Conservation (phyloP, 1,140 invertebrate genomes). For the Drosophila sp. region DNA sequence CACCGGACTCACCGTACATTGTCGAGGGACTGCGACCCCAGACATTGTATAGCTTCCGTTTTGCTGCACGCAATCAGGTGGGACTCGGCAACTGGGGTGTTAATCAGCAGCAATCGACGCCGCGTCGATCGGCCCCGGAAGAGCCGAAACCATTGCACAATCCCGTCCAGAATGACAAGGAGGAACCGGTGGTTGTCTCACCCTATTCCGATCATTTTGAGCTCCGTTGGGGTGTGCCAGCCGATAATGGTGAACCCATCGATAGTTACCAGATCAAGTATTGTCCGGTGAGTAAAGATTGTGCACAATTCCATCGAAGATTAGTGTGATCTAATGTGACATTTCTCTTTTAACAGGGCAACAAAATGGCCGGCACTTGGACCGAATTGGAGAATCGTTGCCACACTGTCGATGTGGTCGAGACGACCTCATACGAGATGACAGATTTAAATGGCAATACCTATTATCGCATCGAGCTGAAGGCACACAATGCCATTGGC, state of each 20-base stretch:
- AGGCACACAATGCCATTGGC: conserved; percentile 93
- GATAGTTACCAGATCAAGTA: conserved; percentile 91
- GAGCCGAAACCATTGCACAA: conserved; percentile 80
- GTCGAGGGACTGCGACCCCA: conserved; percentile 91
- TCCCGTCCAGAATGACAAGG: conserved; percentile 74
- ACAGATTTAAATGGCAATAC: conserved; percentile 88
- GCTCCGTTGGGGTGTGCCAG: conserved; percentile 91
- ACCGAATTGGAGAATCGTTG: conserved; percentile 85
- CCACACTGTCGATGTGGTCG: conserved; percentile 84
- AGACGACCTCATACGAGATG: conserved; percentile 87
- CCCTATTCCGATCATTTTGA: conserved; percentile 90
- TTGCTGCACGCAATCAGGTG: conserved; percentile 92
- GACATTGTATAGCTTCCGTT: conserved; percentile 92
- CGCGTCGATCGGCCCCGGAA: conserved; percentile 84
- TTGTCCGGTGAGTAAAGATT: conserved; percentile 87
- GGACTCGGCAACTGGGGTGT: conserved; percentile 90
- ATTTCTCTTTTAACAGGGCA: conserved; percentile 80
- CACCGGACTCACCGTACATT: conserved; percentile 89
- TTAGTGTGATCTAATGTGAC: no score
- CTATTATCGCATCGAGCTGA: conserved; percentile 91
- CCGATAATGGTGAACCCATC: conserved; percentile 94
- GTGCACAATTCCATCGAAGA: no score
- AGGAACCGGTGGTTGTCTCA: conserved; percentile 78
- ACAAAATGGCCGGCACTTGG: conserved; percentile 87
- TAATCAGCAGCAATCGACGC: conserved; percentile 85